Base-by-base conservation (phyloP, 2,113 vertebrate species). In the Antennarius striatus region DNA sequence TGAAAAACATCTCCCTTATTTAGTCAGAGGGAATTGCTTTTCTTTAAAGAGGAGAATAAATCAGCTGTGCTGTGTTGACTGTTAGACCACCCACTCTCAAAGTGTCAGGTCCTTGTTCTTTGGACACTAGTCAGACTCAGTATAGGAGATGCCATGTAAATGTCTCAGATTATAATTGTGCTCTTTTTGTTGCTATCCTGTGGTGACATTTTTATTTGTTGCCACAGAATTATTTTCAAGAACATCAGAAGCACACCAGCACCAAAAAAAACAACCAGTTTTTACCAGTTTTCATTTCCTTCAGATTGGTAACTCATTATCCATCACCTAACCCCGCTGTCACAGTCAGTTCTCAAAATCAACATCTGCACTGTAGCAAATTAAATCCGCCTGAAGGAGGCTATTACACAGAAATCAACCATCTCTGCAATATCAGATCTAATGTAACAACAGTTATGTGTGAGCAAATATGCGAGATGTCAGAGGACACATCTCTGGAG, bases 41-140 rank as follows among this genome's bases (percentile, higher is more conserved):
- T 4, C 32, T 36, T 36, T 36, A 2, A 3, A 36, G 32, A 36
- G 5, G 7, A 36, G 0, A 47, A 16, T 53, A 51, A 69, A 77
- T 77, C 52, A 63, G 9, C 66, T 59, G 51, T 53, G 36, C 48
- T 61, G 43, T 28, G 43, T 28, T 68, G 15, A 46, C 57, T 69
- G 53, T 47, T 30, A 64, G 55, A 39, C 57, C 73, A 63, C 73
- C 81, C 70, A 67, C 80, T 56, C 55, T 65, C 56, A 63, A 46
- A 71, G 77, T 60, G 68, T 74, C 66, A 75, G 59, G 61, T 73
- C 56, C 62, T 71, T 47, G 56, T 78, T 67, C 14, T 53, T 73
- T 40, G 65, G 63, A 71, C 58, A 70, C 45, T 9, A 43, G 42
- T 32, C 67, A 2, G 1, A 71, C 60, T 49, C 16, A 71, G 64